Evolutionary conservation across 2,113 vertebrate species (phyloP).

Genomic region (Origma solitaria): DNA sequence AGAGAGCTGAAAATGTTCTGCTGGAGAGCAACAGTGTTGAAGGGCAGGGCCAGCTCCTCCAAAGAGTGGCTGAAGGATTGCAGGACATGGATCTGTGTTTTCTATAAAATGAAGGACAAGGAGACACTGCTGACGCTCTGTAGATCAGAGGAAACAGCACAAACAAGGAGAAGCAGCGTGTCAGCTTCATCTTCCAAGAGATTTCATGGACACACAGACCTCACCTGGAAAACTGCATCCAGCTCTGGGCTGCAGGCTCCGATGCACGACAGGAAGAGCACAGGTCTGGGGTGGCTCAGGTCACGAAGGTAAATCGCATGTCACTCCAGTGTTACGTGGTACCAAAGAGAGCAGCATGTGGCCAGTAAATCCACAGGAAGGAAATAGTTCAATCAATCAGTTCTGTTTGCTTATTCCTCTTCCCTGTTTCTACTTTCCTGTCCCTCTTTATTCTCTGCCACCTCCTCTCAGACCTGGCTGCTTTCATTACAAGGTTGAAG

Average conservation of each 20-base stretch:
- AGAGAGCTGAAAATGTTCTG: not conserved
- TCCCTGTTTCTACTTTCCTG: not conserved
- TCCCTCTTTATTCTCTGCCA: not conserved
- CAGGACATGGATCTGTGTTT: not conserved
- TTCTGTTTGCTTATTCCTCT: not conserved
- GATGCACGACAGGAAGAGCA: accelerated
- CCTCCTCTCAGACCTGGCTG: not conserved
- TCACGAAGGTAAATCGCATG: not conserved
- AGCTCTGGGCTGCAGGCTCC: not conserved
- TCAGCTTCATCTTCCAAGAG: not conserved
- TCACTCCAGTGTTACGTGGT: not conserved
- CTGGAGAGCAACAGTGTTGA: not conserved
- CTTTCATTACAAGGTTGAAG: slow-evolving; percentile 17
- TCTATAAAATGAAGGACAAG: not conserved
- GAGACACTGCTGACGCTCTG: not conserved
- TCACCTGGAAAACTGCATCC: not conserved
- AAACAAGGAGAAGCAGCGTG: not conserved
- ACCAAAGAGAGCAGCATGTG: not conserved
- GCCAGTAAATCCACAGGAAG: not conserved
- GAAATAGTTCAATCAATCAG: not conserved
- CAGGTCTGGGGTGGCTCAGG: not conserved
- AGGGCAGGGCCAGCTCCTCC: not conserved
- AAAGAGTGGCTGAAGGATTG: not conserved
- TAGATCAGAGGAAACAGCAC: not conserved
- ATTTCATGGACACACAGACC: not conserved